Percentiles rank a stretch among this genome's conserved stretches.
Conservation (phyloP, 2,888 invertebrate species). For the Cenopis cana region DNA sequence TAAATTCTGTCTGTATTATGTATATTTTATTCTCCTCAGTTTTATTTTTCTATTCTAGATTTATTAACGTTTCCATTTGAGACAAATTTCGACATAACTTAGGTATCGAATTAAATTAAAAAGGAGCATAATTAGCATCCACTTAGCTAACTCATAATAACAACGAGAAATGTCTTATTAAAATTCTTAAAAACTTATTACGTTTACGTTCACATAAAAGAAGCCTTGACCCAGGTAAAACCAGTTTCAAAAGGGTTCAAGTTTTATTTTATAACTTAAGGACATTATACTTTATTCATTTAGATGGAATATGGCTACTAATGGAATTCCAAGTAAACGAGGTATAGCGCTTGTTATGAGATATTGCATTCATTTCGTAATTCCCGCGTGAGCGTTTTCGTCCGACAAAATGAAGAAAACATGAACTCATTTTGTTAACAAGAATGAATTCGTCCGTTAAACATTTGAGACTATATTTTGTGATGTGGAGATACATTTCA, state of each 20-base stretch:
- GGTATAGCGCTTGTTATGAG: slow-evolving; percentile 43
- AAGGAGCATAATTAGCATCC: slow-evolving; percentile 22
- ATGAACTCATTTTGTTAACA: slow-evolving; percentile 1
- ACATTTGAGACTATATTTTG: not conserved
- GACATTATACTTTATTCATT: not conserved
- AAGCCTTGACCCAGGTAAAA: slow-evolving; percentile 56
- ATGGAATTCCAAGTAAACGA: slow-evolving; percentile 45
- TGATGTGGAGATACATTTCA: not conserved
- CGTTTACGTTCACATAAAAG: slow-evolving; percentile 51
- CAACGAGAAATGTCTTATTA: slow-evolving; percentile 40
- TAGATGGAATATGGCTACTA: slow-evolving; percentile 50
- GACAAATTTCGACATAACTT: not conserved
- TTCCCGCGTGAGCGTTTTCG: slow-evolving; percentile 42
- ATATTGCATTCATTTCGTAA: slow-evolving; percentile 49
- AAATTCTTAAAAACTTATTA: slow-evolving; percentile 51
- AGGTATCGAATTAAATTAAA: not conserved
- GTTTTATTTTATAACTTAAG: not conserved
- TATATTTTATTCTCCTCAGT: not conserved
- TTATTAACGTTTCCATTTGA: not conserved
- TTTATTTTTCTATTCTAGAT: too few relatives aligned
- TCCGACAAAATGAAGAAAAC: slow-evolving; percentile 7
- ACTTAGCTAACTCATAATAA: slow-evolving; percentile 20
- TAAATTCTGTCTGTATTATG: not conserved
- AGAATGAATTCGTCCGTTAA: not conserved
- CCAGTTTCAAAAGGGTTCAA: slow-evolving; percentile 43